A percentile compares a stretch with the other conserved stretches of the same genome.
Evolutionary conservation across 2,888 invertebrate genomes (phyloP).

Genomic region (Euzetes globulus): DNA sequence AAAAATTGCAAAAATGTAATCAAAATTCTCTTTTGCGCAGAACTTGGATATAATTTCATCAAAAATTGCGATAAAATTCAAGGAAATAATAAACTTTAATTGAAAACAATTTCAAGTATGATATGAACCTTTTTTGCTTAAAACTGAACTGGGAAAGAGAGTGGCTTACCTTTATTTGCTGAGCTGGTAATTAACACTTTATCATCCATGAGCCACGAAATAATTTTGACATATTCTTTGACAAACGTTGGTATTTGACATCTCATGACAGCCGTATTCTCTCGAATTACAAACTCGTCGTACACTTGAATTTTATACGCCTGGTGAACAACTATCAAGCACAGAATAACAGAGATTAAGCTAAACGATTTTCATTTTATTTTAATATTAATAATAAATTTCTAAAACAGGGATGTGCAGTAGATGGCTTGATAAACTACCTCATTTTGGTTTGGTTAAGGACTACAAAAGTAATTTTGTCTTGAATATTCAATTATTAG

Average conservation of each 20-base stretch:
- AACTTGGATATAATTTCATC: too few species aligned
- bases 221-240: constrained; percentile 19
- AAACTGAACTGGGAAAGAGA: background rate
- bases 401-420: background rate
- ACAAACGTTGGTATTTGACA: constrained; percentile 34
- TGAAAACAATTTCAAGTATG: background rate
- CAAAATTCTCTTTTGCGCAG: too few species aligned
- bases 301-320: constrained; percentile 34
- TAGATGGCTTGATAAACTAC: too few species aligned
- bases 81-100: background rate
- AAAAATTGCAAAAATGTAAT: too few species aligned
- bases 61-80: background rate
- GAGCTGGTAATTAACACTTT: constrained; percentile 27
- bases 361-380: background rate
- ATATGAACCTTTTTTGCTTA: background rate
- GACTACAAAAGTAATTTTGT: too few species aligned
- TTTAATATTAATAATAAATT: background rate
- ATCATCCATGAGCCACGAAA: constrained; percentile 36
- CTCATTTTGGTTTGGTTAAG: too few species aligned
- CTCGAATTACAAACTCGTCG: constrained; percentile 36
- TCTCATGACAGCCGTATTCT: constrained; percentile 34
- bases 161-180: constrained; percentile 25
- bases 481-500: too few species aligned
- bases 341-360: background rate
- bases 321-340: constrained; percentile 25